Evolutionary conservation across 2,797 vertebrate species (phyloP).

Genomic region (Apogon talboti): DNA sequence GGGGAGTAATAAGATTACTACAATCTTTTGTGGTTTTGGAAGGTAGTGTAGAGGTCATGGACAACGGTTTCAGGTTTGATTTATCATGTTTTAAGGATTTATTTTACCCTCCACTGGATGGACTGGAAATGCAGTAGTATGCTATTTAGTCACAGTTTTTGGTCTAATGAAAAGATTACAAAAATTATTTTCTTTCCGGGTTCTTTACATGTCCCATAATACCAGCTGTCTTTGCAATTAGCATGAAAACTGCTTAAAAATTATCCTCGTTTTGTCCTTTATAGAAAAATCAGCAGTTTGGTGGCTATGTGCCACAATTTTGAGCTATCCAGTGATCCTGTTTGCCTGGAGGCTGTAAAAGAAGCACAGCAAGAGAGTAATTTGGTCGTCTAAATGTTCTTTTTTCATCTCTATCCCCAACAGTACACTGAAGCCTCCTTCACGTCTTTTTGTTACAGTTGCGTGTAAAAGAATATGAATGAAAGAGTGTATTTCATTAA

Average conservation of each 20-base stretch:
- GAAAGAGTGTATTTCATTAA: conserved; percentile 66
- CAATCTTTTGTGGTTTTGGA: conserved; percentile 53
- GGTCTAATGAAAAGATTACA: conserved; percentile 12
- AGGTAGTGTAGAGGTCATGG: conserved; percentile 30
- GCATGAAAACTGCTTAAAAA: conserved; percentile 18
- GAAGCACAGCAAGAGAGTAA: conserved; percentile 5
- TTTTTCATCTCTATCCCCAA: conserved; percentile 15
- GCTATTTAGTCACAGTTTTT: not conserved
- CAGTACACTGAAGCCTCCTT: not conserved
- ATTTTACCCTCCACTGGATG: conserved; percentile 19
- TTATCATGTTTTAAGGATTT: conserved; percentile 42
- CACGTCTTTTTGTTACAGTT: conserved; percentile 8
- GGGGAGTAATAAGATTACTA: conserved; percentile 71
- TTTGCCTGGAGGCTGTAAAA: conserved; percentile 12
- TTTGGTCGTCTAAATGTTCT: not conserved
- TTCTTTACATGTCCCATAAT: conserved; percentile 3
- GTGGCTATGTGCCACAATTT: not conserved
- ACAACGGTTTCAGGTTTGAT: conserved; percentile 42
- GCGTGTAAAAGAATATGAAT: conserved; percentile 46
- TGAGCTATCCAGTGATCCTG: conserved; percentile 6
- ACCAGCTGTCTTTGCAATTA: not conserved
- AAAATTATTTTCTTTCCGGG: not conserved
- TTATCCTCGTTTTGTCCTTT: conserved; percentile 3
- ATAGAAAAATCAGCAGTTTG: conserved; percentile 8
- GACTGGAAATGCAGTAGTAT: not conserved